Evolutionary conservation across 2,888 invertebrate genomes (phyloP), one percentile per base, ranked within the genome.

Genomic region (Lumbricus terrestris): DNA sequence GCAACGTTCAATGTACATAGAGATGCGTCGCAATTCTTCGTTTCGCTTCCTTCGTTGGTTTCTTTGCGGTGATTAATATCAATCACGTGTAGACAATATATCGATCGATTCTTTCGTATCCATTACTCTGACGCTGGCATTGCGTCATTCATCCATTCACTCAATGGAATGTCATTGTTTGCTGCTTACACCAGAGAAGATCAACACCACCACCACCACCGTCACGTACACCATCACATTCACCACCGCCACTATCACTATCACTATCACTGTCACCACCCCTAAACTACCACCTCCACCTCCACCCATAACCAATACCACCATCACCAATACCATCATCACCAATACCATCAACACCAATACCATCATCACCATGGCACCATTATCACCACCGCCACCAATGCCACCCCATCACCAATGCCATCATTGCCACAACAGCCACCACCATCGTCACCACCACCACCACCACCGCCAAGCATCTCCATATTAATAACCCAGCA

Each of bases 381-480:
- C 38, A 38, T 38, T 5, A 8, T 13, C n/a, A 38, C 38, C 38
- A 38, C 38, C 38, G 13, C 38, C 38, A 38, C 38, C 38, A 38
- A 5, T 13, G 8, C 38, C 13, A 13, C 13, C 38, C 6, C 42
- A 6, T 3, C 42, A 42, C 18, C 42, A 6, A 6, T 16, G 42
- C 15, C 42, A 16, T 15, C 42, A 16, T 15, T 15, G 15, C 42
- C 18, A 6, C 42, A 3, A 23, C 23, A 13, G 23, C 54, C 35
- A 47, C 11, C 54, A 89, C 42, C 16, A 47, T 33, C 54, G 16
- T 15, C 42, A 13, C 42, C 18, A 69, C 29, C 54, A 89, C 54
- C 54, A 69, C 83, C 69, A 54, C 40, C 88, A 69, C 83, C 47
- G 37, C 83, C 88, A 88, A 88, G 34, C 88, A 88, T 33, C 69